These are phyloP conservation scores for Oreochromis mossambicus DNA, from an alignment of 2,797 vertebrate genomes.

Conservation along the genomic window DNA sequence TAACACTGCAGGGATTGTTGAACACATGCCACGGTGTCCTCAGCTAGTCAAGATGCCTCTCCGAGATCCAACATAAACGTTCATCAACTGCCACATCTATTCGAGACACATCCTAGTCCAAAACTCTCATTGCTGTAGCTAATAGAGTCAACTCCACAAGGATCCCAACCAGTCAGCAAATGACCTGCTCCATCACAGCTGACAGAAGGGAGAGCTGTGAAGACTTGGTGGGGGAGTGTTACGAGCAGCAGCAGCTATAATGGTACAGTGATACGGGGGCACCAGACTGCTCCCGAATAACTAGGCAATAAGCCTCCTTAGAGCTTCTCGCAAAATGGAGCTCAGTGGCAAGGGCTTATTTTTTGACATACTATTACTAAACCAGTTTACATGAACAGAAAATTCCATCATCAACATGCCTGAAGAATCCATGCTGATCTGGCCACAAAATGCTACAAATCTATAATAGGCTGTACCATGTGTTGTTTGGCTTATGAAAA, in stretches of 20 bases:
- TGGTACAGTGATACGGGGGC: constrained; percentile 7
- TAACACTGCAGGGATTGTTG: constrained; percentile 24
- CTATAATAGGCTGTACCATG: neutral
- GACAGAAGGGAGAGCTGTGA: constrained; percentile 12
- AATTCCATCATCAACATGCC: constrained; percentile 13
- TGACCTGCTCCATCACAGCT: constrained; percentile 36
- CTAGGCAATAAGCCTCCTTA: constrained; percentile 41
- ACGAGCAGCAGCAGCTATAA: constrained; percentile 41
- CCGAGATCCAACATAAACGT: neutral
- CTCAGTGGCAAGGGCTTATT: constrained; percentile 35
- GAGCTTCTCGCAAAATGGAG: constrained; percentile 15
- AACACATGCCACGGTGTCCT: constrained; percentile 30
- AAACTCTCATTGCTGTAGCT: constrained; percentile 39
- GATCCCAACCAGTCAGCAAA: constrained; percentile 40
- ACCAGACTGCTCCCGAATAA: constrained; percentile 53
- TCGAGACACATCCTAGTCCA: constrained; percentile 32
- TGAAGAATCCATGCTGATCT: neutral
- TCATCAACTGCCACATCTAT: constrained; percentile 10
- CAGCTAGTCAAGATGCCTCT: constrained; percentile 11
- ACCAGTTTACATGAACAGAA: constrained; percentile 15
- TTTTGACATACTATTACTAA: constrained; percentile 13
- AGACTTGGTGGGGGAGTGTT: constrained; percentile 3
- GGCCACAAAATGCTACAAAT: constrained; percentile 1
- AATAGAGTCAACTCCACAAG: constrained; percentile 58
- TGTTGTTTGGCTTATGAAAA: neutral